Conservation (phyloP, 2,113 vertebrate genomes). For the Cottus gobio region DNA sequence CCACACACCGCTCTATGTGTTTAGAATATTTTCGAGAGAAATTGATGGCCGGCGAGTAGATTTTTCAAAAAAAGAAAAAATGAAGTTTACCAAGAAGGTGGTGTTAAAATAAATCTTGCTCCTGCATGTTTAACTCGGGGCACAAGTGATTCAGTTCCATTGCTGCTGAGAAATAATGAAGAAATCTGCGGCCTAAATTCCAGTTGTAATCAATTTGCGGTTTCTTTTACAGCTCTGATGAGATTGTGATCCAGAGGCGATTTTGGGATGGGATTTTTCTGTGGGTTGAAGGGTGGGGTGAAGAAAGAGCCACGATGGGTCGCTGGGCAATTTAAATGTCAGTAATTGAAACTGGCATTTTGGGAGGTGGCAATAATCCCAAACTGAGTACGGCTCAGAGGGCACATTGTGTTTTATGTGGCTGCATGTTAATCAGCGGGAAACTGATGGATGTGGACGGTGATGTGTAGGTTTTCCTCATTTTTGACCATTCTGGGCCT, state of each 20-base stretch:
- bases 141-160: background rate
- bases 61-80: constrained; percentile 5
- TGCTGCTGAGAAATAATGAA: constrained; percentile 11
- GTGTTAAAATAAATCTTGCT: background rate
- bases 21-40: constrained; percentile 19
- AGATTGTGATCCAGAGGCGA: background rate
- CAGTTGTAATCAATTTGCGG: constrained; percentile 24
- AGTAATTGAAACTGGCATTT: constrained; percentile 52
- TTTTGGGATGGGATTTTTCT: constrained; percentile 5
- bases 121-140: constrained; percentile 10
- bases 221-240: constrained; percentile 18
- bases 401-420: constrained; percentile 34
- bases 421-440: constrained; percentile 18
- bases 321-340: constrained; percentile 41
- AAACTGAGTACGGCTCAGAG: constrained; percentile 10
- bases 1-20: constrained; percentile 3
- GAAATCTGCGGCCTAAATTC: background rate
- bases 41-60: background rate
- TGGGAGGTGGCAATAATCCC: constrained; percentile 33
- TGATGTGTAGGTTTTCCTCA: background rate
- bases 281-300: constrained; percentile 10
- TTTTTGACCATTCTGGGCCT: background rate
- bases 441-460: background rate
- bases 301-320: constrained; percentile 21
- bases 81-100: background rate